phyloP scores from a whole-genome alignment of 2,888 invertebrate genomes.

The Chesias legatella region DNA sequence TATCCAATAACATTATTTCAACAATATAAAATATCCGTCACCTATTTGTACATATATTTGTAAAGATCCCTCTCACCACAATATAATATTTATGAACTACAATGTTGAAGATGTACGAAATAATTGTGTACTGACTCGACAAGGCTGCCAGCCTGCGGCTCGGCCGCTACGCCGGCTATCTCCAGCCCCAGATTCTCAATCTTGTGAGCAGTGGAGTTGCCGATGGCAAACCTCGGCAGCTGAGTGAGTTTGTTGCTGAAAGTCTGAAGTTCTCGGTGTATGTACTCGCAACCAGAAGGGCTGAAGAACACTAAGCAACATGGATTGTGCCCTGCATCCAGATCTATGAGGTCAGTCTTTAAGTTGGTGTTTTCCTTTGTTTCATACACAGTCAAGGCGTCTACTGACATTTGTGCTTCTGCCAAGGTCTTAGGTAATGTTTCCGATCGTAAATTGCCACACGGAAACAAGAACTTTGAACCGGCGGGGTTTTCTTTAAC shows the following conservation, averaged over 20 bases:
- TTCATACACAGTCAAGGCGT: conserved; percentile 63
- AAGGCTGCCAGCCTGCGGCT: conserved; percentile 54
- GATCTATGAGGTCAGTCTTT: conserved; percentile 47
- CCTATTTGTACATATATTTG: conserved; percentile 12
- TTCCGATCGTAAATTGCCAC: conserved; percentile 64
- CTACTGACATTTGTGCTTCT: conserved; percentile 44
- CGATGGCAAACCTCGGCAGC: conserved; percentile 69
- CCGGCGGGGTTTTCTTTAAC: conserved; percentile 42
- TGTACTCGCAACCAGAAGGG: conserved; percentile 69
- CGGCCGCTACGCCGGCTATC: conserved; percentile 60
- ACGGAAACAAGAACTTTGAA: conserved; percentile 62
- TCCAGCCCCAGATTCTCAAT: conserved; percentile 68
- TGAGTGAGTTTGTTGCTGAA: conserved; percentile 54
- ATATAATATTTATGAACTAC: conserved; percentile 24
- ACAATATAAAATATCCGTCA: conserved; percentile 13
- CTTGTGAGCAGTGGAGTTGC: conserved; percentile 69
- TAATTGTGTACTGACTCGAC: conserved; percentile 51
- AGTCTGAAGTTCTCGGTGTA: conserved; percentile 64
- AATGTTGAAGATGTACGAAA: conserved; percentile 40
- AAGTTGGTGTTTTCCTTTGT: conserved; percentile 64
- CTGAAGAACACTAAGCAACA: conserved; percentile 70
- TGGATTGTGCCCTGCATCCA: conserved; percentile 37
- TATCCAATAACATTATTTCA: conserved; percentile 10
- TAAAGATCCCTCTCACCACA: background rate
- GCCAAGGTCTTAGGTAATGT: conserved; percentile 48